Base-by-base conservation (phyloP, 2,888 invertebrate genomes). In the Epinotia nisella region DNA sequence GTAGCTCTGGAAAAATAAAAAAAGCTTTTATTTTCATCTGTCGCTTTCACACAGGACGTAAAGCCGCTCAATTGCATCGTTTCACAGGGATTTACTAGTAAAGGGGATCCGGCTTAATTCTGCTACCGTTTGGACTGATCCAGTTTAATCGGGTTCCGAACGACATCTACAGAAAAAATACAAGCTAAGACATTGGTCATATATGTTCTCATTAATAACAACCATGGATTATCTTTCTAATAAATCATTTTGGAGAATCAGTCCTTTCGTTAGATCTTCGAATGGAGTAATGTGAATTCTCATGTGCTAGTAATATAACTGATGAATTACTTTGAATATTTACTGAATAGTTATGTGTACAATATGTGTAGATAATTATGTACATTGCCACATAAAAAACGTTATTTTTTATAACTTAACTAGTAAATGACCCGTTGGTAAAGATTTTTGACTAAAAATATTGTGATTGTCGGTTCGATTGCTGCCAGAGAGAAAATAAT, bases 91-190 rank as follows among this genome's bases (percentile, higher is more conserved):
- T 58, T 56, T 67, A 72, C 72, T 64, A 73, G 73, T 59, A 64
- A 64, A 58, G 76, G 78, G 80, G 82, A 87, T 85, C 83, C 81
- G 78, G 80, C 55, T 84, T 85, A 87, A 86, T 83, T 79, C 85
- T 79, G 76, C 81, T 79, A 80, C 78, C 81, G 79, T 83, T 82
- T 80, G 78, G 76, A 79, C 78, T 86, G 85, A 84, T 85, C 86
- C 85, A 75, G 80, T 82, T 85, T 85, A 86, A 87, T 84, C 83
- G 75, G 75, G 76, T 80, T 80, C 80, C 79, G 85, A 83, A 80
- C 82, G 80, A 83, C 81, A 83, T 80, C 73, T 78, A 80, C 79
- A 80, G 79, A 78, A 75, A 73, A 74, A 78, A 68, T 58, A 59
- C 80, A 85, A 80, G 76, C 79, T 79, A 80, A 81, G 78, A 79